A percentile compares a stretch with the other conserved stretches of the same genome.
phyloP scores from a whole-genome alignment of 2,797 vertebrate species.

The Notolabrus celidotus region DNA sequence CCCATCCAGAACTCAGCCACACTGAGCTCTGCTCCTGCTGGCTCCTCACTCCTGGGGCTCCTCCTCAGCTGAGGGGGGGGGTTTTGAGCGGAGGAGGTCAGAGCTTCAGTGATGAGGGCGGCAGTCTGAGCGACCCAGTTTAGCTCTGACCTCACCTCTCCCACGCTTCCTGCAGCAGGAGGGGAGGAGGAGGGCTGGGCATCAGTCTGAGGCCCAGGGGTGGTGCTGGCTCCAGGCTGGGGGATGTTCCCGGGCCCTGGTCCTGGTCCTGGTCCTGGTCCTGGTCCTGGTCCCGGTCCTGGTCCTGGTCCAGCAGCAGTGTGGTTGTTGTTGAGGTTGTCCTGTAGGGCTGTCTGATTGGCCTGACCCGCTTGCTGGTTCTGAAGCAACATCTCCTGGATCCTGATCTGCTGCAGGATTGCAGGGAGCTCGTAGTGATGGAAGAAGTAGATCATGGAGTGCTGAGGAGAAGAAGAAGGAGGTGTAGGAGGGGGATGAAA shows the following conservation, averaged over 20 bases:
- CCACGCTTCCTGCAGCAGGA: neutral
- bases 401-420: constrained; percentile 96
- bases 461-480: constrained; percentile 77
- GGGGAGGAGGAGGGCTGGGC: constrained; percentile 22
- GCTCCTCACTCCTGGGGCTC: constrained; percentile 16
- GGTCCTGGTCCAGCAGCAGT: constrained; percentile 45
- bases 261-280: constrained; percentile 10
- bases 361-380: constrained; percentile 91
- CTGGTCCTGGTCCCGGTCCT: neutral
- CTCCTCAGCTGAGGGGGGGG: neutral
- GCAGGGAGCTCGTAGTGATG: constrained; percentile 98
- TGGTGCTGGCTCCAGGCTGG: neutral
- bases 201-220: constrained; percentile 18
- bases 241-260: neutral
- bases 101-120: constrained; percentile 89
- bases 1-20: constrained; percentile 74
- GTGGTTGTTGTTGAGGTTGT: constrained; percentile 97
- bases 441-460: constrained; percentile 99
- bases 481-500: too few relatives aligned
- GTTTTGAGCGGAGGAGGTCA: constrained; percentile 78
- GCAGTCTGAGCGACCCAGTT: constrained; percentile 93
- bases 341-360: constrained; percentile 92
- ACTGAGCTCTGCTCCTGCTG: constrained; percentile 37
- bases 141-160: constrained; percentile 78
- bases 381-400: constrained; percentile 97